These are phyloP conservation scores for Drosophila cracens DNA, from an alignment of 2,888 invertebrate genomes.

Conservation along the genomic window DNA sequence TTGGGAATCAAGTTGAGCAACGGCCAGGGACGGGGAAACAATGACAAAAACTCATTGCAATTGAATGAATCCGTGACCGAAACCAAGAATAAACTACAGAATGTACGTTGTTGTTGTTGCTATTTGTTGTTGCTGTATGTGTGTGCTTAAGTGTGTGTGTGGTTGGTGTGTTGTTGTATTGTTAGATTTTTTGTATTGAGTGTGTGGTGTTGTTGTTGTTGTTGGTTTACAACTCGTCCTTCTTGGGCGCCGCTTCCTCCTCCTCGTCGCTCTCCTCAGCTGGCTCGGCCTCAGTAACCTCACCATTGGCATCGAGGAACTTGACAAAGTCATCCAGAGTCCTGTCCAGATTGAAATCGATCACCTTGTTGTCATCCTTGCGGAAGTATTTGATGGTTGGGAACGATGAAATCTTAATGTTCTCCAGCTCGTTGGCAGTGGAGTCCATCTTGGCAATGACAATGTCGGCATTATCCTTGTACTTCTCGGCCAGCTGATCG, in stretches of 20 bases:
- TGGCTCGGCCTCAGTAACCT: constrained; percentile 87
- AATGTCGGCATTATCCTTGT: constrained; percentile 91
- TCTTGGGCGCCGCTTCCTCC: constrained; percentile 83
- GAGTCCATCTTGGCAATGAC: constrained; percentile 99
- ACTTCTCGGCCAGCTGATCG: constrained; percentile 97
- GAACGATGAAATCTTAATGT: constrained; percentile 97
- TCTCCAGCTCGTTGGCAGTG: constrained; percentile 98
- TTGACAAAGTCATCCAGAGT: constrained; percentile 96
- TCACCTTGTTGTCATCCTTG: constrained; percentile 93
- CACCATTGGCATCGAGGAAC: constrained; percentile 97
- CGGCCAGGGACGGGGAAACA: constrained; percentile 50
- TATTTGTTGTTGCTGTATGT: constrained; percentile 54
- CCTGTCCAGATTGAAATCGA: constrained; percentile 98
- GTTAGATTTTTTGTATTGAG: constrained; percentile 49
- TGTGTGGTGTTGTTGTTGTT: constrained; percentile 22
- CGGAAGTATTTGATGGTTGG: constrained; percentile 97
- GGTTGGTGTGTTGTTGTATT: constrained; percentile 56
- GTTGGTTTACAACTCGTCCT: constrained; percentile 85
- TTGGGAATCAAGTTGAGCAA: constrained; percentile 36
- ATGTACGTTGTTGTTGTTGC: constrained; percentile 79
- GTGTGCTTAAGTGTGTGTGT: constrained; percentile 42
- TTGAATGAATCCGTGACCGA: constrained; percentile 45
- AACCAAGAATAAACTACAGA: constrained; percentile 74
- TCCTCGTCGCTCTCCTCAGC: constrained; percentile 78
- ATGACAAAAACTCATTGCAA: constrained; percentile 71